Evolutionary conservation across 2,113 vertebrate genomes (phyloP).

Genomic region (Piaya cayana): DNA sequence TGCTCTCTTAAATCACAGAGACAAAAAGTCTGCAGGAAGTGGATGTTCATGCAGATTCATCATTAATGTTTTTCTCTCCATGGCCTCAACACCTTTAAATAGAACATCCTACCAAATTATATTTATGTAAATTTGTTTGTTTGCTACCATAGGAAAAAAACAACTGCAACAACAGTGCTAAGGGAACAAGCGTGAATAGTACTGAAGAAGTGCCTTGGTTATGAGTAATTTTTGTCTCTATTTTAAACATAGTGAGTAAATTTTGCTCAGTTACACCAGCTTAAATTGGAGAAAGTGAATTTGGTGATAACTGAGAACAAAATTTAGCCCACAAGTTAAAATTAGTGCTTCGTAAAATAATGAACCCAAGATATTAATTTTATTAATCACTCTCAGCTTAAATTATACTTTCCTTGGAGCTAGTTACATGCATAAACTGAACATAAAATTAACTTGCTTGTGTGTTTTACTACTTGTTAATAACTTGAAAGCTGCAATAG

Average conservation of each 20-base stretch:
- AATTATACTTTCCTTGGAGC: slow-evolving; percentile 35
- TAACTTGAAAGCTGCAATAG: slow-evolving; percentile 35
- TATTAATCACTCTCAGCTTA: slow-evolving; percentile 44
- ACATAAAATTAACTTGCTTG: slow-evolving; percentile 38
- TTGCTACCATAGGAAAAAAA: slow-evolving; percentile 41
- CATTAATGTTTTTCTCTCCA: not conserved
- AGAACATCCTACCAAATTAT: not conserved
- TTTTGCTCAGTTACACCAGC: slow-evolving; percentile 12
- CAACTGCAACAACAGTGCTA: not conserved
- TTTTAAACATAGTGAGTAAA: slow-evolving; percentile 58
- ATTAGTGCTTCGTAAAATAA: slow-evolving; percentile 35
- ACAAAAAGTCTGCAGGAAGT: not conserved
- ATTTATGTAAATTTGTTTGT: slow-evolving; percentile 54
- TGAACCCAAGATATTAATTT: slow-evolving; percentile 17
- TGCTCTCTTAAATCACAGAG: slow-evolving; percentile 16
- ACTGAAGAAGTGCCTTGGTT: not conserved
- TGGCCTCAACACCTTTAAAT: slow-evolving; percentile 24
- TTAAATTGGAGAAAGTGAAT: not conserved
- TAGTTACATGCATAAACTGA: slow-evolving; percentile 40
- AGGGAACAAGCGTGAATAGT: slow-evolving; percentile 9
- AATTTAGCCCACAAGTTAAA: not conserved
- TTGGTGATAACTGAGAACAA: not conserved
- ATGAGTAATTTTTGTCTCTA: slow-evolving; percentile 51
- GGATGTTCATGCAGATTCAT: not conserved
- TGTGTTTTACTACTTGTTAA: slow-evolving; percentile 23